These are phyloP conservation scores for Synodontis membranacea DNA, from an alignment of 2,113 vertebrate species.

Conservation along the genomic window DNA sequence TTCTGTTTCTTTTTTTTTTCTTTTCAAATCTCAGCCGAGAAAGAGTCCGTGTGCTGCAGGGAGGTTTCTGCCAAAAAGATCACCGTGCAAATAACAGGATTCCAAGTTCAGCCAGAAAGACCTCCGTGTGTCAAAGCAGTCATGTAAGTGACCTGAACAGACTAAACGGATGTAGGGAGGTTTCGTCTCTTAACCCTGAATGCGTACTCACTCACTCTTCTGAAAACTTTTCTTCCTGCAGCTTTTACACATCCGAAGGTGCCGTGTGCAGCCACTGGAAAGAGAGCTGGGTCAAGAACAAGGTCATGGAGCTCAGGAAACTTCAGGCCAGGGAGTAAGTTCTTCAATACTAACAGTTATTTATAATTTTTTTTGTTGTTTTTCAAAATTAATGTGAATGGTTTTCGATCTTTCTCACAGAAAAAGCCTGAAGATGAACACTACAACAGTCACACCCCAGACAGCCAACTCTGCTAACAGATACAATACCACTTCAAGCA, in stretches of 20 bases:
- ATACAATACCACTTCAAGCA: not conserved
- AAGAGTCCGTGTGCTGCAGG: conserved; percentile 59
- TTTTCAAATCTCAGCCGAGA: conserved; percentile 20
- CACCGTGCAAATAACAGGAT: conserved; percentile 57
- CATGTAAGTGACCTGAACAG: conserved; percentile 55
- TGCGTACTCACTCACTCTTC: not conserved
- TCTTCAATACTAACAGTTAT: not conserved
- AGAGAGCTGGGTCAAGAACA: conserved; percentile 39
- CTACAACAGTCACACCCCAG: not conserved
- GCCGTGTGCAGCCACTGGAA: conserved; percentile 42
- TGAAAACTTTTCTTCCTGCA: conserved; percentile 30
- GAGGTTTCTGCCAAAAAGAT: conserved; percentile 47
- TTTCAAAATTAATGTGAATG: not conserved
- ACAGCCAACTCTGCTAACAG: not conserved
- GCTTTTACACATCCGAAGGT: conserved; percentile 47
- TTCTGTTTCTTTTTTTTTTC: not conserved
- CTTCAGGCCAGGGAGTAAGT: conserved; percentile 19
- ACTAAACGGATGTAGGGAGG: not conserved
- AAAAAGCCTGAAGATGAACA: not conserved
- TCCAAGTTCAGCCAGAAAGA: conserved; percentile 13
- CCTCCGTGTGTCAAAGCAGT: conserved; percentile 63
- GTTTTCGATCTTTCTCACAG: not conserved
- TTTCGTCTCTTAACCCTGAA: not conserved
- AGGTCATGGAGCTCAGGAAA: conserved; percentile 29
- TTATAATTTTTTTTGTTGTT: not conserved